Base-by-base conservation (phyloP, 2,888 invertebrate genomes). In the Bursaphelenchus okinawaensis region DNA sequence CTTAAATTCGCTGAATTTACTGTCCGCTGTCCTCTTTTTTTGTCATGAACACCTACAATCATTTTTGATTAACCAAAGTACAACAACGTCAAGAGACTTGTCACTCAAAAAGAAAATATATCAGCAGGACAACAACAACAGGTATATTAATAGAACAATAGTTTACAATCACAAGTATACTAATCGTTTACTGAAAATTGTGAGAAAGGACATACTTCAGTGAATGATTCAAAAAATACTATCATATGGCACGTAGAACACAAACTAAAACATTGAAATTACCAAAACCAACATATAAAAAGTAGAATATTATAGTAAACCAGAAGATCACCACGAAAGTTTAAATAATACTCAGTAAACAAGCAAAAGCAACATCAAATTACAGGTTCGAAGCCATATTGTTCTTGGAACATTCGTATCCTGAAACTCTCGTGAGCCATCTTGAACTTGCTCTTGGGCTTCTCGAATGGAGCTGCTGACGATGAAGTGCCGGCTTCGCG, bases 41-140 rank as follows among this genome's bases (percentile, higher is more conserved):
- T 52, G 80, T 80, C 74, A 80, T 78, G 71, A 80, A 80, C 27
- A 80, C 80, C 80, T 80, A 71, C 60, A 75, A 77, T 65, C 12
- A 8, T 19, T 19, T 22, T 9, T 7, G 22, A 12, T 55, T 62
- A 62, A n/a, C 7, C n/a, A 9, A 7, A 62, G 19, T 12, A 19
- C 12, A 60, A 56, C 1, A 4, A 16, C 24, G 16, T 9, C 23
- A 56, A 29, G 16, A 1, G n/a, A 59, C 50, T 23, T 4, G 6
- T 16, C 6, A 40, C 54, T 23, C 2, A 60, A 56, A 56, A 27
- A 56, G 29, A 8, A 22, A 56, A 23, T n/a, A 56, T 31, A 54
- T 16, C 20, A 54, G 23, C 12, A 9, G 9, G 12, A 54, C 20
- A 54, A 54, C 55, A 54, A 62, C 9, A 60, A 23, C 22, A n/a